Evolutionary conservation across 2,888 invertebrate species (phyloP), one percentile per base, ranked within the genome.

Genomic region (Steromphala cineraria): DNA sequence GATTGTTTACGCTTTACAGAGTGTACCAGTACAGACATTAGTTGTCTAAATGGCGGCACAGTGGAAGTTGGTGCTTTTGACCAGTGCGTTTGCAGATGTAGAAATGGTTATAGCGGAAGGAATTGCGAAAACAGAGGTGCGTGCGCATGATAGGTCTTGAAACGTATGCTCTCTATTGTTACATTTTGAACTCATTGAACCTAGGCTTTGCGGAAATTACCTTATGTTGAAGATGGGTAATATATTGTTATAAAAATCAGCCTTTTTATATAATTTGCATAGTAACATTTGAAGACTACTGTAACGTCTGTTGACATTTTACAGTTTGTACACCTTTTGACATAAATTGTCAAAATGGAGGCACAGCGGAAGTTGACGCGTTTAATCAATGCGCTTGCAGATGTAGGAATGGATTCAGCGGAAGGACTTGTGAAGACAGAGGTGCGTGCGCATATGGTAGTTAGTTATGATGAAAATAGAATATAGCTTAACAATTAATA

Each of bases 291-390:
- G 3, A 3, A 36, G 4, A 46, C 13, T 46, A 5, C 46, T 1
- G 13, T 46, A 46, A 46, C 7, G 7, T 1, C 7, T 10, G 13
- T 46, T 46, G 46, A 46, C 46, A 13, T 46, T 36, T 46, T 46
- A 13, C 46, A 46, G 46, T 75, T 17, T 74, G 28, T 52, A 24
- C 75, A 75, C 19, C 21, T 52, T 8, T 10, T 75, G 75, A 53
- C 24, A 52, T 62, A 15, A 46, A 19, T 17, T 75, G 75, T 75
- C 52, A 46, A 75, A 75, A 46, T 75, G 75, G 75, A 5, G 75
- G 75, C 46, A 75, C 21, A 10, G 52, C 52, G 52, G 52, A 24
- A 7, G 15, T 31, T 75, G 24, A 17, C 53, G 36, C 21, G 4
- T 46, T 53, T 75, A 17, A n/a, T 10, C 4, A 8, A 13, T 75